A percentile compares a stretch with the other conserved stretches of the same genome.
phyloP scores from a whole-genome alignment of 2,113 vertebrate genomes.

The Murina feae region DNA sequence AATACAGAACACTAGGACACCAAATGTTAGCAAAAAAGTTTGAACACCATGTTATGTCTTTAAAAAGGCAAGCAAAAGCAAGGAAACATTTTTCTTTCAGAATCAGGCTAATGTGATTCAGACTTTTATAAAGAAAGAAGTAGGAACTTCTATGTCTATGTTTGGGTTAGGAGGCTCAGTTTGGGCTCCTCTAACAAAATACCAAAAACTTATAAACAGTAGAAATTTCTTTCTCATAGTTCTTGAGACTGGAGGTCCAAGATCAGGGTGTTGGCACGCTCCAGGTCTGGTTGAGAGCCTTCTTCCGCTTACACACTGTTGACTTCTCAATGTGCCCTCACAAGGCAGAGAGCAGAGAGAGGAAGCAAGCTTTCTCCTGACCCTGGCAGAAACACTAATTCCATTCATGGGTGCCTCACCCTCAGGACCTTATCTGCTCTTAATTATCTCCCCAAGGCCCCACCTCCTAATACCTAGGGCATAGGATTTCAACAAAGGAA shows the following conservation, averaged over 20 bases:
- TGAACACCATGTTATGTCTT: neutral
- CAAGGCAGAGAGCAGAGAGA: neutral
- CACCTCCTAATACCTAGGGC: neutral
- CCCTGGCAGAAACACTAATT: neutral
- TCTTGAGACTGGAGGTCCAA: neutral
- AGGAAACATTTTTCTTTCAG: neutral
- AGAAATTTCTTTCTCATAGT: neutral
- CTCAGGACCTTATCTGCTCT: neutral
- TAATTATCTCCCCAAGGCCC: neutral
- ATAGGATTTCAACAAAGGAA: neutral
- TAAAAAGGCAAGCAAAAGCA: constrained; percentile 5
- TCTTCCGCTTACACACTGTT: neutral
- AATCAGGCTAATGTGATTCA: neutral
- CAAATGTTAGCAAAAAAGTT: neutral
- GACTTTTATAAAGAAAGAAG: neutral
- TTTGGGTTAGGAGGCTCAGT: neutral
- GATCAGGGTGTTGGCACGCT: neutral
- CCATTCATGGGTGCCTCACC: neutral
- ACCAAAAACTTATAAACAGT: neutral
- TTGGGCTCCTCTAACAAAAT: neutral
- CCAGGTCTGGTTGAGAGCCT: neutral
- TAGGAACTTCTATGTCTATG: neutral
- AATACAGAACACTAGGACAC: neutral
- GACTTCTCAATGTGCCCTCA: neutral
- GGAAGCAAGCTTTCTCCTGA: neutral